Evolutionary conservation across 2,888 invertebrate species (phyloP), one percentile per base, ranked within the genome.

Genomic region (Muschampia plurimacula): DNA sequence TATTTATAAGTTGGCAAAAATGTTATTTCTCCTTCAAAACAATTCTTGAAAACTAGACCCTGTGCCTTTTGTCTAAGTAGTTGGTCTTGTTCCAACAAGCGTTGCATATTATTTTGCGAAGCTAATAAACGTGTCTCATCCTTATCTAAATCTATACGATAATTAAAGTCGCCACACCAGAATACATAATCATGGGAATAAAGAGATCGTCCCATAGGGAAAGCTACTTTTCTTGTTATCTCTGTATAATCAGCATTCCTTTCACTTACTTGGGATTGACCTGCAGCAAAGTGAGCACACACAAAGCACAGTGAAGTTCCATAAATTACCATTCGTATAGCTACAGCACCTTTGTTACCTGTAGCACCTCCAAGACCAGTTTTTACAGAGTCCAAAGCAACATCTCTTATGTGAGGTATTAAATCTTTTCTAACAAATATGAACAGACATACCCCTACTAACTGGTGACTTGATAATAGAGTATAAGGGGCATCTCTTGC

Each of bases 141-240:
- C 85, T 98, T 98, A 78, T 98, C 97, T 96, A 99, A 96, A 87
- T 99, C 99, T 73, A 99, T 97, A 73, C 99, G 96, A 86, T 99
- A 99, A 89, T 99, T 99, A 89, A 99, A 99, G 93, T 99, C 99
- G 0, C 99, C 99, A 88, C 99, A 98, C 99, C 99, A 99, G 90
- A 99, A 99, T 1, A 99, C 97, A 88, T 99, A 99, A 91, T 99
- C 99, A 86, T 99, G 99, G 1, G 98, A 98, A 87, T 98, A 97
- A 7, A 99, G 92, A 0, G 97, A 97, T 74, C 98, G 95, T 10
- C 98, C 98, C 97, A 98, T 98, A 1, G 98, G 98, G 86, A 98
- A 98, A 9, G 96, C 96, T 72, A 98, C 95, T 95, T 98, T 99
- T 80, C 98, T 95, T 0, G 98, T 97, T 74, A 99, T 99, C 94